Evolutionary conservation across 2,113 vertebrate species (phyloP).

Genomic region (Myocastor coypus): DNA sequence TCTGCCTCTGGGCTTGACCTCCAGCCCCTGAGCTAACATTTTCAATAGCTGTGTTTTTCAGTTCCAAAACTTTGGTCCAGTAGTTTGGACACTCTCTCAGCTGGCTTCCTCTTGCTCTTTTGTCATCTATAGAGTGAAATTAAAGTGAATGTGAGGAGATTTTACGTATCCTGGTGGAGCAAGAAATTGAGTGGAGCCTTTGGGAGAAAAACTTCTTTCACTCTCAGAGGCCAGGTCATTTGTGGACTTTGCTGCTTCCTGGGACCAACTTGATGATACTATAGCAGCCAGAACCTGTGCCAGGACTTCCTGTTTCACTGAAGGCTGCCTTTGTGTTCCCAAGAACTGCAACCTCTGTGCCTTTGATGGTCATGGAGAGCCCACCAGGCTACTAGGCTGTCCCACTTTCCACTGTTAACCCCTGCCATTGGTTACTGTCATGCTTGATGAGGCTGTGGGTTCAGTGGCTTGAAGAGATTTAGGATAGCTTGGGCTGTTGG

Average conservation of each 20-base stretch:
- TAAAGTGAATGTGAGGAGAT: background rate
- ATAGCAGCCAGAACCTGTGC: background rate
- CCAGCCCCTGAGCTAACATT: background rate
- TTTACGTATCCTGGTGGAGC: background rate
- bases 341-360: background rate
- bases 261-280: background rate
- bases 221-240: background rate
- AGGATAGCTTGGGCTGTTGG: background rate
- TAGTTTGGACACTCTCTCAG: background rate
- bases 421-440: background rate
- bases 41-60: slow-evolving; percentile 13
- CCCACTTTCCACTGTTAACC: background rate
- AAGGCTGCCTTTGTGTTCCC: background rate
- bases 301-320: background rate
- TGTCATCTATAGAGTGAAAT: background rate
- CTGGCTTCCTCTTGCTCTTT: background rate
- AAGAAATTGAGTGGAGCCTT: background rate
- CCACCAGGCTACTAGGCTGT: background rate
- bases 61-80: background rate
- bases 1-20: background rate
- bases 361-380: background rate
- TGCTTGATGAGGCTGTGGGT: background rate
- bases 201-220: background rate
- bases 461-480: background rate
- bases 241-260: background rate